These are phyloP conservation scores for Pseudomyrmex concolor DNA, from an alignment of 1,140 invertebrate genomes.

Conservation along the genomic window DNA sequence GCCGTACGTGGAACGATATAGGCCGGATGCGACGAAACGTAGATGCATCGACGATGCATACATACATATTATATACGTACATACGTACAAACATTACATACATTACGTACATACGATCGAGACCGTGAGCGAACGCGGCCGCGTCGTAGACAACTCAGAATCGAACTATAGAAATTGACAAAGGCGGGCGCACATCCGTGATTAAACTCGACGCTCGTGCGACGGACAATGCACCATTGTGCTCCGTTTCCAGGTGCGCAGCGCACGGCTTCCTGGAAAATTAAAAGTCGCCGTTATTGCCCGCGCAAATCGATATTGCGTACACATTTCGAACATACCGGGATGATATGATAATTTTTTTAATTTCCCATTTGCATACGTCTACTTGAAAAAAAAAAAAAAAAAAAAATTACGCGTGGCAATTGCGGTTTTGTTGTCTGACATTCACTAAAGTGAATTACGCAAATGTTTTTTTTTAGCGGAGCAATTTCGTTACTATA, in stretches of 20 bases:
- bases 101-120: conserved; percentile 26
- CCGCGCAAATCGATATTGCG: conserved; percentile 1
- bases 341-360: background rate
- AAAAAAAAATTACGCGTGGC: background rate
- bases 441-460: background rate
- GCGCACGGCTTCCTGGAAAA: conserved; percentile 70
- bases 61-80: too few species aligned
- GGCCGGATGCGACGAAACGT: conserved; percentile 42
- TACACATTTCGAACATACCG: background rate
- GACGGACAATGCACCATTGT: conserved; percentile 78
- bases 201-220: conserved; percentile 76
- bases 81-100: background rate
- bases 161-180: conserved; percentile 80
- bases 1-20: conserved; percentile 22
- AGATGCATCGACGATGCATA: conserved; percentile 51
- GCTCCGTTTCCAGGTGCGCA: conserved; percentile 72
- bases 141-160: conserved; percentile 54
- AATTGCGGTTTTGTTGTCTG: background rate
- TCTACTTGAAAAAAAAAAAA: background rate
- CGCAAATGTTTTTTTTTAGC: background rate
- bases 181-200: conserved; percentile 77
- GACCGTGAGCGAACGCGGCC: conserved; percentile 65
- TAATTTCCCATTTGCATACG: background rate
- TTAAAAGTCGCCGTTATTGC: conserved; percentile 66
- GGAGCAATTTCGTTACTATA: conserved; percentile 32